phyloP scores from a whole-genome alignment of 2,797 vertebrate species.

The Pteronotus mesoamericanus region DNA sequence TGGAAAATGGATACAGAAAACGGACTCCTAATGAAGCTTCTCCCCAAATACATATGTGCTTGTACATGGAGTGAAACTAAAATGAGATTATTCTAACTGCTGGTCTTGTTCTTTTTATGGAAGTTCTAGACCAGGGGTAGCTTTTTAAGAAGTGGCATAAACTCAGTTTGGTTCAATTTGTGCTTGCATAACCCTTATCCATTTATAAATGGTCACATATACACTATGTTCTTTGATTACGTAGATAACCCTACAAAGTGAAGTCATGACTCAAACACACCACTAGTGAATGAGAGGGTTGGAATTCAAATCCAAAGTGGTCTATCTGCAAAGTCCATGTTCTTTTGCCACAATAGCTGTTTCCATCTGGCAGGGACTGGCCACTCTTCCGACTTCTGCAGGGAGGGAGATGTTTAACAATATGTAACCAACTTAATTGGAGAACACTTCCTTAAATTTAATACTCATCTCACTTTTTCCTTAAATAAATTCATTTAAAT shows the following conservation, averaged over 20 bases:
- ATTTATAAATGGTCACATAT: neutral
- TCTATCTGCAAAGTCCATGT: neutral
- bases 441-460: conserved; percentile 21
- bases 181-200: neutral
- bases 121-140: neutral
- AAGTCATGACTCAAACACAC: neutral
- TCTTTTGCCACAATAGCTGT: neutral
- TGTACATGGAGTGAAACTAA: neutral
- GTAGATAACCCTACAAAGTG: too few relatives aligned
- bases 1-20: neutral
- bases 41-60: neutral
- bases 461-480: conserved; percentile 5
- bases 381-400: neutral
- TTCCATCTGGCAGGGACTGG: neutral
- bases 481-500: conserved; percentile 49
- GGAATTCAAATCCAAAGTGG: neutral
- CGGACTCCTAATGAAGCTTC: neutral
- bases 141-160: neutral
- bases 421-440: conserved; percentile 24
- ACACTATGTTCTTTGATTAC: neutral
- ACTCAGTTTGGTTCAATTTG: neutral
- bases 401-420: neutral
- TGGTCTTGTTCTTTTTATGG: neutral
- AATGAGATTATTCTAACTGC: neutral
- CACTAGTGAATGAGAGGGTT: neutral